Conservation (phyloP, 1,140 invertebrate species). For the Conus betulinus region DNA sequence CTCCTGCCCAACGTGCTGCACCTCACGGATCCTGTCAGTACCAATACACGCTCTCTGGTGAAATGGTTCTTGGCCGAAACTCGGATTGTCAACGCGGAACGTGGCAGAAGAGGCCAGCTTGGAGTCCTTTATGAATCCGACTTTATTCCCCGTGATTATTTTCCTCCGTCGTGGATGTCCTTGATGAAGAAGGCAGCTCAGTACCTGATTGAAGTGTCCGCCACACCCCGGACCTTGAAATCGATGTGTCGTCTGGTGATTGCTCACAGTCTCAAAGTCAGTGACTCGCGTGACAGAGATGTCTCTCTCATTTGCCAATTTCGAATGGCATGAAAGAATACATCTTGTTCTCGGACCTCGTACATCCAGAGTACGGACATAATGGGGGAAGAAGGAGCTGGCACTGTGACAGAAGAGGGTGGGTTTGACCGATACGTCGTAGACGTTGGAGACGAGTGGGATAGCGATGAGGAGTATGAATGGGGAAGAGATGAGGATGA, state of each 20-base stretch:
- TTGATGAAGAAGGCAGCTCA: not conserved
- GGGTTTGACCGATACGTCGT: no score
- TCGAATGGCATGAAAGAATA: not conserved
- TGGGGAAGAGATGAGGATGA: no score
- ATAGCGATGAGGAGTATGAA: no score
- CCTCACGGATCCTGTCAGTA: not conserved
- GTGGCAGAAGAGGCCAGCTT: not conserved
- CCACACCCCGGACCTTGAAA: not conserved
- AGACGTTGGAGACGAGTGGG: no score
- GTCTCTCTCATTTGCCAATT: not conserved
- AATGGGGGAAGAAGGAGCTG: not conserved
- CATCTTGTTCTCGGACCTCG: not conserved
- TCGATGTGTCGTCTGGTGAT: slow-evolving; percentile 17
- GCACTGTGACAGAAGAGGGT: no score
- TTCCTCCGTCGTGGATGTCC: no score
- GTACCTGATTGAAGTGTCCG: not conserved
- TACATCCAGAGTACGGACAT: not conserved
- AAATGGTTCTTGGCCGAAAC: not conserved
- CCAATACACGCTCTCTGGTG: not conserved
- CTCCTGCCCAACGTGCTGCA: not conserved
- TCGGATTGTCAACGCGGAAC: not conserved
- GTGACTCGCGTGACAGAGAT: not conserved
- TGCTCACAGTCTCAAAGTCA: not conserved
- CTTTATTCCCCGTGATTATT: no score
- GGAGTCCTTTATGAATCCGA: no score